A percentile compares a stretch with the other conserved stretches of the same genome.
phyloP scores from a whole-genome alignment of 1,140 invertebrate genomes.

The Formica selysi region DNA sequence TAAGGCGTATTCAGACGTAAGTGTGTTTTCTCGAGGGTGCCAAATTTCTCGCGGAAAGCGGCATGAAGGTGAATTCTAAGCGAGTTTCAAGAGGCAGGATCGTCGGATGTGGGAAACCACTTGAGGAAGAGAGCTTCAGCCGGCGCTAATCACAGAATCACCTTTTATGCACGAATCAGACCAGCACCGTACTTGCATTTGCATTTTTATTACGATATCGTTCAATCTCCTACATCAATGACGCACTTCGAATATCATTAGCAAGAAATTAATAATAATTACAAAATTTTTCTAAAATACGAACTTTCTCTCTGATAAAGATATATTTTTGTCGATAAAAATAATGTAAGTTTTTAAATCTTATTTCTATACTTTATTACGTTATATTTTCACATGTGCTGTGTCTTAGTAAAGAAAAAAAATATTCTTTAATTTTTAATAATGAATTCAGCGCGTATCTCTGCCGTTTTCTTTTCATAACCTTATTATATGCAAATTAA shows the following conservation, averaged over 20 bases:
- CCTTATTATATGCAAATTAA: not conserved
- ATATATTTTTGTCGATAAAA: not conserved
- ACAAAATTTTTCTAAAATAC: not conserved
- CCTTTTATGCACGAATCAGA: conserved; percentile 66
- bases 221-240: conserved; percentile 48
- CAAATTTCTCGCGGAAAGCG: conserved; percentile 28
- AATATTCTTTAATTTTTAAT: not conserved
- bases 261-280: conserved; percentile 3
- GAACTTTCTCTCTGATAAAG: not conserved
- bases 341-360: conserved; percentile 1
- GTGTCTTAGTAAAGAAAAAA: not conserved
- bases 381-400: not conserved
- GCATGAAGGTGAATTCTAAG: conserved; percentile 33
- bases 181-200: conserved; percentile 62
- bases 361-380: not conserved
- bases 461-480: not conserved
- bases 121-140: conserved; percentile 62
- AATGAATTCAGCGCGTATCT: not conserved
- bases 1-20: conserved; percentile 51
- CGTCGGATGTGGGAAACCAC: conserved; percentile 45
- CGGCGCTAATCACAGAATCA: conserved; percentile 71
- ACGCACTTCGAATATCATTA: not conserved
- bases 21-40: conserved; percentile 55
- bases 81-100: conserved; percentile 55
- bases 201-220: conserved; percentile 71